Percentiles rank a stretch among this genome's conserved stretches.
phyloP scores from a whole-genome alignment of 2,113 vertebrate species.

The Oreochromis niloticus region DNA sequence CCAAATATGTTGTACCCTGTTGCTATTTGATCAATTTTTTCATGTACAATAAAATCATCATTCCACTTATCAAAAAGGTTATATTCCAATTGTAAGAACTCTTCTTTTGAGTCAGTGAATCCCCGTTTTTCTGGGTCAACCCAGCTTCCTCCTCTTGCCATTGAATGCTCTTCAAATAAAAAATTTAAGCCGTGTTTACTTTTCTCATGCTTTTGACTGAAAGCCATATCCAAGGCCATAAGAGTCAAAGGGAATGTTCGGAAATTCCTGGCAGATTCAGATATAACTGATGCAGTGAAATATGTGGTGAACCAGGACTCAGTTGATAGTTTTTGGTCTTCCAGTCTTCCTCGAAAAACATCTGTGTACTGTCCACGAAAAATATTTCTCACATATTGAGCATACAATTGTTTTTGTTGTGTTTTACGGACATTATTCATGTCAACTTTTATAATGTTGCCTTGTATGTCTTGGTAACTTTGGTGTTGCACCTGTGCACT shows the following conservation, averaged over 20 bases:
- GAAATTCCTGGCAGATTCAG: slow-evolving; percentile 3
- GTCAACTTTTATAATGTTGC: rapidly evolving
- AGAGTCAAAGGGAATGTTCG: too few species aligned
- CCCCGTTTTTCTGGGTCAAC: too few species aligned
- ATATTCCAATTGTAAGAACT: too few species aligned
- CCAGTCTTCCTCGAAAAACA: too few species aligned
- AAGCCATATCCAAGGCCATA: not conserved
- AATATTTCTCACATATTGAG: not conserved
- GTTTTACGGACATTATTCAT: not conserved
- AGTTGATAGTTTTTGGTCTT: too few species aligned
- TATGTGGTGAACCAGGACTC: not conserved
- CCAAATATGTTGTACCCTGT: rapidly evolving
- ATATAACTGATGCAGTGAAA: slow-evolving; percentile 30
- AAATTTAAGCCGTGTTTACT: too few species aligned
- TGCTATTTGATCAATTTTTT: rapidly evolving
- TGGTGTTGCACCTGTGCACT: not conserved
- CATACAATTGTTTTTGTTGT: not conserved
- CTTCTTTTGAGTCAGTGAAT: too few species aligned
- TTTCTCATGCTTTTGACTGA: too few species aligned
- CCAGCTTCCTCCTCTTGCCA: too few species aligned
- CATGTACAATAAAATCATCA: too few species aligned
- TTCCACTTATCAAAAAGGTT: too few species aligned
- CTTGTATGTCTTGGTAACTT: rapidly evolving
- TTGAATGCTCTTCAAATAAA: too few species aligned
- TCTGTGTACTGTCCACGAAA: not conserved